Evolutionary conservation across 2,797 vertebrate genomes (phyloP).

Genomic region (Lagorchestes hirsutus): DNA sequence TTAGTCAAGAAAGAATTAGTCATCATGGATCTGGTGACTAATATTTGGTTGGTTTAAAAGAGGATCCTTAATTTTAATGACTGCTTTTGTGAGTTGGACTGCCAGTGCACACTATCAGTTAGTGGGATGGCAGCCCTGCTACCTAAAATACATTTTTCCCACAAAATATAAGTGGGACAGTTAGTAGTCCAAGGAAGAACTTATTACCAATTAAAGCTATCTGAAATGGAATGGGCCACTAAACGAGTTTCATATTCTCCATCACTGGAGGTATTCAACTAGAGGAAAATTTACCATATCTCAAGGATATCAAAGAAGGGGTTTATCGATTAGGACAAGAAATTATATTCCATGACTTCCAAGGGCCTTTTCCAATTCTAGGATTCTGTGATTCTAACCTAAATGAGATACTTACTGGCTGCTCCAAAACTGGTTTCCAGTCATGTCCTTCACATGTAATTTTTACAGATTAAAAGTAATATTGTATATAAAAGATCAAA

Average conservation of each 20-base stretch:
- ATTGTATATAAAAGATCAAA: slow-evolving; percentile 87
- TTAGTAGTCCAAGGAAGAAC: slow-evolving; percentile 49
- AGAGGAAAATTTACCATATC: neutral
- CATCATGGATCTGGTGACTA: slow-evolving; percentile 50
- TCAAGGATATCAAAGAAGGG: neutral
- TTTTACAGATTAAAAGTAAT: slow-evolving; percentile 87
- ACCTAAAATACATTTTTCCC: slow-evolving; percentile 77
- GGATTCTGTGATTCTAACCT: slow-evolving; percentile 48
- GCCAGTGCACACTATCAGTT: slow-evolving; percentile 79
- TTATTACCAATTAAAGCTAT: neutral
- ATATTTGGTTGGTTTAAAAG: slow-evolving; percentile 52
- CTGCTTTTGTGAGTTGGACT: slow-evolving; percentile 79
- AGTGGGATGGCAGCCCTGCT: slow-evolving; percentile 39
- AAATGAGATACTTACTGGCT: slow-evolving; percentile 76
- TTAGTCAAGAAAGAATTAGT: slow-evolving; percentile 29
- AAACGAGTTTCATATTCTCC: neutral
- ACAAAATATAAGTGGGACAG: slow-evolving; percentile 76
- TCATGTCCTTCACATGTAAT: slow-evolving; percentile 84
- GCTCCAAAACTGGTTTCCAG: slow-evolving; percentile 81
- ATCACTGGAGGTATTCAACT: neutral
- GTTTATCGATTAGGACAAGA: neutral
- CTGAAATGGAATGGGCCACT: neutral
- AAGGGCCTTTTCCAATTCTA: neutral
- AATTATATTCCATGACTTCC: neutral
- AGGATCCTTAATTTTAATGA: slow-evolving; percentile 58